Evolutionary conservation across 2,113 vertebrate species (phyloP).

Genomic region (Heptranchias perlo): DNA sequence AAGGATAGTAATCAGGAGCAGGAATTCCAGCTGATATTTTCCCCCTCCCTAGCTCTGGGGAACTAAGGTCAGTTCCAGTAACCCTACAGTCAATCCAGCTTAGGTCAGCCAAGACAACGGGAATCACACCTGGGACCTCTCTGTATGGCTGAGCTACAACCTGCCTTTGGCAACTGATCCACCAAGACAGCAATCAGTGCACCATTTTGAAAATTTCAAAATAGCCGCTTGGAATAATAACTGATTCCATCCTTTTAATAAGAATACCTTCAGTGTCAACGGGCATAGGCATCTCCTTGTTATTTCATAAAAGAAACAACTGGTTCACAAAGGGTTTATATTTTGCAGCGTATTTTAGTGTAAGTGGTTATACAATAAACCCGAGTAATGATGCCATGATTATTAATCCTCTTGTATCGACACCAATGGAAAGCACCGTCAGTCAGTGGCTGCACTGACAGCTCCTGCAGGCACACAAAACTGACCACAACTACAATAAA

Average conservation of each 20-base stretch:
- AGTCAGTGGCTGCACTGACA: neutral
- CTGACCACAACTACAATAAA: neutral
- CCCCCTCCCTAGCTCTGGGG: no score
- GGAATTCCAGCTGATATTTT: no score
- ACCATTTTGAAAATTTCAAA: neutral
- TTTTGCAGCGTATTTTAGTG: neutral
- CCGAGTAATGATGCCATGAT: no score
- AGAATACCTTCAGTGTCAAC: neutral
- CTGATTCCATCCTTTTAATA: neutral
- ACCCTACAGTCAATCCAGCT: no score
- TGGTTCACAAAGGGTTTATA: neutral
- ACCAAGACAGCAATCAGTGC: neutral
- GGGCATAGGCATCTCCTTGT: neutral
- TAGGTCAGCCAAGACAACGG: no score
- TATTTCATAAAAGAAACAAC: neutral
- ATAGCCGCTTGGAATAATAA: neutral
- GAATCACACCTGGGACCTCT: no score
- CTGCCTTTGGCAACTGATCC: neutral
- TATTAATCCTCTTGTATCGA: neutral
- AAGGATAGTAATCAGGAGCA: no score
- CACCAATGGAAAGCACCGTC: neutral
- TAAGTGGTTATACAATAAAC: neutral
- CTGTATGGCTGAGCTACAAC: no score
- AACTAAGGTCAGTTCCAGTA: no score
- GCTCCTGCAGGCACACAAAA: neutral